Conservation (phyloP, 2,113 vertebrate species). For the Antechinus flavipes region DNA sequence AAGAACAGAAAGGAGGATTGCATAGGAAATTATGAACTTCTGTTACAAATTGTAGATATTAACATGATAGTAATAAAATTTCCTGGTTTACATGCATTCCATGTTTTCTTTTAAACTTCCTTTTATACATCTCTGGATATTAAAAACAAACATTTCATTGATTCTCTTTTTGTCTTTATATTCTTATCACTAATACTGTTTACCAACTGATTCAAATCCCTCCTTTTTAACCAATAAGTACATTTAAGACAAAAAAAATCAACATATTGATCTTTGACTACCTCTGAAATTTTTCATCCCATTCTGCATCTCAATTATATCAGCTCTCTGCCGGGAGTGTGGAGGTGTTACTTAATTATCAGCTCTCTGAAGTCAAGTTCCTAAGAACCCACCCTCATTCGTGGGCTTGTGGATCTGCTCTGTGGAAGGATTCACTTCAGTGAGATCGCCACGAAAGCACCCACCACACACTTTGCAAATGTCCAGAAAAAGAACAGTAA, state of each 20-base stretch:
- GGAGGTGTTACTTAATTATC: not conserved
- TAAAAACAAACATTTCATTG: not conserved
- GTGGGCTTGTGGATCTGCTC: not conserved
- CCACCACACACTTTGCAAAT: not conserved
- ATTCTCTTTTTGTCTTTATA: not conserved
- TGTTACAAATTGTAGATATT: too few relatives aligned
- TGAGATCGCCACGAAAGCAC: not conserved
- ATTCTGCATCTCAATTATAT: not conserved
- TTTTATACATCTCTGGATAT: not conserved
- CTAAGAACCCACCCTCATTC: not conserved
- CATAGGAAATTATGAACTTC: not conserved
- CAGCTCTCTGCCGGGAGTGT: not conserved
- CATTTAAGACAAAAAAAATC: too few relatives aligned
- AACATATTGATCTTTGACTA: not conserved
- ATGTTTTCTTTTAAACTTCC: not conserved
- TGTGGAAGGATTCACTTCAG: not conserved
- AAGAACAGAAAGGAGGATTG: not conserved
- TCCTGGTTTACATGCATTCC: not conserved
- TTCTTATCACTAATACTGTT: not conserved
- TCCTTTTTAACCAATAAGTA: not conserved
- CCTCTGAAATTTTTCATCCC: not conserved
- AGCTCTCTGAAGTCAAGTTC: not conserved
- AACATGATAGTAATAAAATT: not conserved
- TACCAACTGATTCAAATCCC: not conserved
- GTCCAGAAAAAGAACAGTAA: not conserved